Evolutionary conservation across 2,113 vertebrate species (phyloP).

Genomic region (Cochlearius cochlearius): DNA sequence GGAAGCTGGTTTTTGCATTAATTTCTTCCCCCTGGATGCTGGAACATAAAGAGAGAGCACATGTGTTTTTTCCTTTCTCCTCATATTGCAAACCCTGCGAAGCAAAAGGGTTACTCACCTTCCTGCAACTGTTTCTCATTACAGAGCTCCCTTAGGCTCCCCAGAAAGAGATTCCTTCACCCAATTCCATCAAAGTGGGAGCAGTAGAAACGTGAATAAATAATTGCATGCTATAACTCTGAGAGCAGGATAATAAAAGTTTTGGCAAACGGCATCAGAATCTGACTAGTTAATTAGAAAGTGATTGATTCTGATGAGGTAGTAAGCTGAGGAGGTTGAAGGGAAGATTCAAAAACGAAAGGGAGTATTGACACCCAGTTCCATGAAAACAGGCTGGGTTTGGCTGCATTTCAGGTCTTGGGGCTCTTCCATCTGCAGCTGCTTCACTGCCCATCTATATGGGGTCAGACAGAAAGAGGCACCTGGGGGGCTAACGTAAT

Average conservation of each 20-base stretch:
- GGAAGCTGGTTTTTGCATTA: slow-evolving; percentile 24
- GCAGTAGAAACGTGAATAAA: slow-evolving; percentile 38
- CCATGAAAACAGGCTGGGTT: neutral
- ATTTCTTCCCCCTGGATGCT: neutral
- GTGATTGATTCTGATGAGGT: slow-evolving; percentile 26
- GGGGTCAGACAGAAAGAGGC: neutral
- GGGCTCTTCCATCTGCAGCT: neutral
- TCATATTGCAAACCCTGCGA: neutral
- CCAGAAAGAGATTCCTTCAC: slow-evolving; percentile 22
- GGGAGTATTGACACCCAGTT: neutral
- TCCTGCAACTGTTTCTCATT: slow-evolving; percentile 48
- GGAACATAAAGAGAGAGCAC: neutral
- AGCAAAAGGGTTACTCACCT: slow-evolving; percentile 27
- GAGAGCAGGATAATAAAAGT: neutral
- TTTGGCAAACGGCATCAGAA: neutral
- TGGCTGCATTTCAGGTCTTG: neutral
- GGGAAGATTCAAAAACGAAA: neutral
- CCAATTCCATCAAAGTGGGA: slow-evolving; percentile 8
- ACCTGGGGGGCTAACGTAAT: neutral
- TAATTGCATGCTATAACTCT: neutral
- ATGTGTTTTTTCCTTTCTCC: slow-evolving; percentile 25
- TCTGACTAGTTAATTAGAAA: slow-evolving; percentile 30
- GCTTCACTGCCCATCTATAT: neutral
- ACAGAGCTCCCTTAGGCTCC: slow-evolving; percentile 42
- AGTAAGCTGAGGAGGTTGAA: neutral